Evolutionary conservation across 2,888 invertebrate species (phyloP).

Genomic region (Diadegma fenestrale): DNA sequence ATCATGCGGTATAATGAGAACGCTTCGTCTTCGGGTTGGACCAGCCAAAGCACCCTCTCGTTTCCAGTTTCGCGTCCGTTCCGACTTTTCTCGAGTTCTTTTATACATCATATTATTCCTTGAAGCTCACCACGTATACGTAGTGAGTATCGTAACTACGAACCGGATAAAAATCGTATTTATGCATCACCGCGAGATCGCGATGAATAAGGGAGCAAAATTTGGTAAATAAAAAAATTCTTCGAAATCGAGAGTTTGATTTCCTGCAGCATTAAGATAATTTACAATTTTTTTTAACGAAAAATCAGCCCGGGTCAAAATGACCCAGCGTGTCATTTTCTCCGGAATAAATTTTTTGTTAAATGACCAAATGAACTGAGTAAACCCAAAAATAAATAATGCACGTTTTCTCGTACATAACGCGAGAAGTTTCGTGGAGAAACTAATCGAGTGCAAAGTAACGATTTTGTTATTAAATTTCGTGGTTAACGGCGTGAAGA

Average conservation of each 20-base stretch:
- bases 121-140: slow-evolving; percentile 33
- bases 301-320: not conserved
- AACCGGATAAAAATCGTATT: slow-evolving; percentile 36
- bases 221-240: not conserved
- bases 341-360: not conserved
- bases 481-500: not conserved
- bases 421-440: not conserved
- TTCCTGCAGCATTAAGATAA: not conserved
- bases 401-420: not conserved
- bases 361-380: not conserved
- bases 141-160: slow-evolving; percentile 18
- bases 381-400: not conserved
- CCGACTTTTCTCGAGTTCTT: slow-evolving; percentile 71
- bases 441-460: slow-evolving; percentile 13
- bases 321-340: not conserved
- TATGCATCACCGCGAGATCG: not conserved
- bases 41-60: slow-evolving; percentile 74
- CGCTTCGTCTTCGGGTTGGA: slow-evolving; percentile 82
- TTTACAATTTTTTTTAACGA: not conserved
- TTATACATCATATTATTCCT: slow-evolving; percentile 62
- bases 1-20: slow-evolving; percentile 84
- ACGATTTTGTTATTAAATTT: slow-evolving; percentile 37
- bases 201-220: not conserved
- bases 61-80: slow-evolving; percentile 77
- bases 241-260: not conserved